phyloP scores from a whole-genome alignment of 2,113 vertebrate genomes.

The Rhea pennata region DNA sequence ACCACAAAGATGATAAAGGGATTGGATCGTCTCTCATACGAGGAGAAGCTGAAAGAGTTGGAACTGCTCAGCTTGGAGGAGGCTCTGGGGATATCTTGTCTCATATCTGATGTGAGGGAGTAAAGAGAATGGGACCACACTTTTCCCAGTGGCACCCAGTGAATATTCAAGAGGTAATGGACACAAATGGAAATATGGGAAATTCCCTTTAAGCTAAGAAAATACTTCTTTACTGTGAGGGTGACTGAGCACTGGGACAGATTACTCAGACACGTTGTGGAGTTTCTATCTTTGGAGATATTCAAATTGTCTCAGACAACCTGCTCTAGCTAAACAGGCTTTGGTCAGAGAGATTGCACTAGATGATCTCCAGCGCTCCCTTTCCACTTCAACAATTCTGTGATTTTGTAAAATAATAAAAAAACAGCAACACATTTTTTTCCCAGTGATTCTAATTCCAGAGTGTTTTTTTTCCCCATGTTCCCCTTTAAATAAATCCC shows the following conservation, averaged over 20 bases:
- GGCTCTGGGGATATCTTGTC: too few species aligned
- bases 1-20: too few species aligned
- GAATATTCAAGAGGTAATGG: not conserved
- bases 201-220: not conserved
- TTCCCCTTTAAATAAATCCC: not conserved
- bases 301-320: not conserved
- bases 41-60: too few species aligned
- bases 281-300: not conserved
- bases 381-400: not conserved
- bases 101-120: too few species aligned
- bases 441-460: not conserved
- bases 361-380: not conserved
- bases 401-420: not conserved
- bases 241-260: not conserved
- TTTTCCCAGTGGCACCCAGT: not conserved
- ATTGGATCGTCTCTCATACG: too few species aligned
- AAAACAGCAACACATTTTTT: not conserved
- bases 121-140: too few species aligned
- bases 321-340: not conserved
- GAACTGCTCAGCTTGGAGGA: too few species aligned
- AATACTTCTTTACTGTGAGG: not conserved
- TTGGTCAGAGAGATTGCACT: not conserved
- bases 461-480: not conserved
- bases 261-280: fast-evolving
- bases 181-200: not conserved